These are phyloP conservation scores for Eupithecia exiguata DNA, from an alignment of 2,888 invertebrate species.

Conservation along the genomic window DNA sequence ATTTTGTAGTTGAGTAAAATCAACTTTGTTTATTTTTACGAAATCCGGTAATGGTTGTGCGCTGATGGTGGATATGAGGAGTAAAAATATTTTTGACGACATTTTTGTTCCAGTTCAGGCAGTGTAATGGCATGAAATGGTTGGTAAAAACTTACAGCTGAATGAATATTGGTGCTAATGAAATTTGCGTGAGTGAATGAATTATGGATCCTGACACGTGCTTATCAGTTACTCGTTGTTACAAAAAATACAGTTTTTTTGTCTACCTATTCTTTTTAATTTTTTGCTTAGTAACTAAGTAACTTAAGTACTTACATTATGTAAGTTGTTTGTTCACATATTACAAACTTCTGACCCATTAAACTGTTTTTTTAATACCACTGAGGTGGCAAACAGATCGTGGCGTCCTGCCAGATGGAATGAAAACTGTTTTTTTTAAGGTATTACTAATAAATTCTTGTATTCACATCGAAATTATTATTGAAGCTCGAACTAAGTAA, in stretches of 20 bases:
- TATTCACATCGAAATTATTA: background rate
- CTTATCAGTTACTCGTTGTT: background rate
- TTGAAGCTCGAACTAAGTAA: background rate
- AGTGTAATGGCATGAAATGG: slow-evolving; percentile 12
- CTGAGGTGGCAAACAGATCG: background rate
- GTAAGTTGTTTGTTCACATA: background rate
- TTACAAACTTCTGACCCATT: background rate
- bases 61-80: slow-evolving; percentile 24
- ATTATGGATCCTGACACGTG: background rate
- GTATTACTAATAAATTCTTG: background rate
- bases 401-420: background rate
- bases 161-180: slow-evolving; percentile 7
- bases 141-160: background rate
- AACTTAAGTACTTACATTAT: too few relatives aligned
- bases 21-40: slow-evolving; percentile 44
- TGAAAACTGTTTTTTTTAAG: background rate
- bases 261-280: background rate
- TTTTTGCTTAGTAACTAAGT: background rate
- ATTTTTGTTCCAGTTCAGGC: slow-evolving; percentile 22
- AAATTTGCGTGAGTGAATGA: background rate
- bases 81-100: slow-evolving; percentile 25
- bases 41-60: slow-evolving; percentile 33
- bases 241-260: background rate
- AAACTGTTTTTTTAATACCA: background rate
- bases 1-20: slow-evolving; percentile 31